Evolutionary conservation across 2,113 vertebrate genomes (phyloP).

Genomic region (Alexandromys fortis): DNA sequence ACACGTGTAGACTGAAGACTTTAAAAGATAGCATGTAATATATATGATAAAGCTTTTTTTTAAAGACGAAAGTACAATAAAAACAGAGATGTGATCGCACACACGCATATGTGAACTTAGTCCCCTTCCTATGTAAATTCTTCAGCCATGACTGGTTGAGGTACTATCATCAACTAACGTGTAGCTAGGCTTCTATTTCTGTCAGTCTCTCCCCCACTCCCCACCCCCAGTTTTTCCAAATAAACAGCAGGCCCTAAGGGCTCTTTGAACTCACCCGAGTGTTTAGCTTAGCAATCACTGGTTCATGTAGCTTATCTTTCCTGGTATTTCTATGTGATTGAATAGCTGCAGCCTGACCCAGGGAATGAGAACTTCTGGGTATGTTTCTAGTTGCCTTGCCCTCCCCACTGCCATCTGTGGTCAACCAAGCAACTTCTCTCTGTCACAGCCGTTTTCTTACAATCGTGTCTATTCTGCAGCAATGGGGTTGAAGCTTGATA

Average conservation of each 20-base stretch:
- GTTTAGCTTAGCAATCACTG: conserved; percentile 74
- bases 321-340: conserved; percentile 75
- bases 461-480: conserved; percentile 10
- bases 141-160: conserved; percentile 39
- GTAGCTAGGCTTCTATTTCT: conserved; percentile 53
- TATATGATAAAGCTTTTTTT: neutral
- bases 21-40: neutral
- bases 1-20: neutral
- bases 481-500: neutral
- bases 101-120: neutral
- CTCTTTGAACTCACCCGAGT: conserved; percentile 76
- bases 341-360: conserved; percentile 72
- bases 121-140: conserved; percentile 40
- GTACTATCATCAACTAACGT: conserved; percentile 67
- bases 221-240: conserved; percentile 67
- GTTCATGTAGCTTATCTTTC: conserved; percentile 78
- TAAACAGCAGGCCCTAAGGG: conserved; percentile 72
- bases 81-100: neutral
- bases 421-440: conserved; percentile 69
- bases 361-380: conserved; percentile 68
- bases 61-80: neutral
- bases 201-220: neutral
- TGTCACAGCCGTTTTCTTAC: conserved; percentile 59
- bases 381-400: conserved; percentile 49
- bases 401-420: conserved; percentile 56